These are phyloP conservation scores for Oxyura jamaicensis DNA, from an alignment of 2,113 vertebrate genomes.

Conservation along the genomic window DNA sequence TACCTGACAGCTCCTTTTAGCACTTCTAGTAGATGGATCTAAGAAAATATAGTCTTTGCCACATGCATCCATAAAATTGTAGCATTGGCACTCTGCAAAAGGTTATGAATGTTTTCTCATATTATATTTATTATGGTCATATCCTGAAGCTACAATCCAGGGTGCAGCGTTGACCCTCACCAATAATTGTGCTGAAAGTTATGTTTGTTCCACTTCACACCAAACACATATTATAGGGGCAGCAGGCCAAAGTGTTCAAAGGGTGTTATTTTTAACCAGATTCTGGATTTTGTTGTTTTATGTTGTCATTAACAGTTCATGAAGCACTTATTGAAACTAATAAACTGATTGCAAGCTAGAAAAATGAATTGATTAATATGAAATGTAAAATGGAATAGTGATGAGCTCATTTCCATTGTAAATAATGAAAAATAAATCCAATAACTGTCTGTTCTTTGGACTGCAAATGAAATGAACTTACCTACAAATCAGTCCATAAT, in stretches of 20 bases:
- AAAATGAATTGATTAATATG: constrained; percentile 31
- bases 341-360: constrained; percentile 48
- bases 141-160: neutral
- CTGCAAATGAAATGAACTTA: neutral
- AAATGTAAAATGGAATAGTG: constrained; percentile 40
- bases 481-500: neutral
- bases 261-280: neutral
- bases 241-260: neutral
- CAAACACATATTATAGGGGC: neutral
- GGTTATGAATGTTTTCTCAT: neutral
- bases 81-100: neutral
- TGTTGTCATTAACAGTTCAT: constrained; percentile 34
- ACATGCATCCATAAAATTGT: neutral
- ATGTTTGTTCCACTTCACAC: neutral
- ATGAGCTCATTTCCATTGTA: constrained; percentile 54
- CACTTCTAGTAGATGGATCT: neutral
- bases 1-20: neutral
- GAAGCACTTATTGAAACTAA: constrained; percentile 45
- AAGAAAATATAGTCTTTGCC: neutral
- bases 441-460: neutral
- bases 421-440: constrained; percentile 33
- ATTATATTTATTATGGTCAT: neutral
- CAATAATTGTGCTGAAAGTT: neutral
- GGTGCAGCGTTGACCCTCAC: neutral
- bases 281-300: neutral